Percentiles rank a stretch among this genome's conserved stretches.
These are phyloP conservation scores for Fistularia commersonii DNA, from an alignment of 2,797 vertebrate species.

Conservation along the genomic window DNA sequence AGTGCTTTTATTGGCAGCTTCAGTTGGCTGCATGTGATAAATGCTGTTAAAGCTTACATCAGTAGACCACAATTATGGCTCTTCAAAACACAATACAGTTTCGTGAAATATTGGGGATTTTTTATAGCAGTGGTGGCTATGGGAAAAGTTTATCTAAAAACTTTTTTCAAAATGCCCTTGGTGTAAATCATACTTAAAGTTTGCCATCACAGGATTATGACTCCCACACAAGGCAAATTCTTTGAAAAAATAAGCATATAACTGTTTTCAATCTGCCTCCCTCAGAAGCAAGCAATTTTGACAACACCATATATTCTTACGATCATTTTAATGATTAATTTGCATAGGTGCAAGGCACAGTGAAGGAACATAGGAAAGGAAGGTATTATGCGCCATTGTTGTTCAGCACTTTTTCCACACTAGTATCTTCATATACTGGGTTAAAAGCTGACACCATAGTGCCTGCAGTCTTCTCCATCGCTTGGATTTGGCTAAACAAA, in stretches of 20 bases:
- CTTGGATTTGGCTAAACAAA: no score
- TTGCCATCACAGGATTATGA: background rate
- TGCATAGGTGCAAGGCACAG: conserved; percentile 7
- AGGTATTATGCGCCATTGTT: background rate
- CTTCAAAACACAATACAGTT: background rate
- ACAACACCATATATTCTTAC: conserved; percentile 33
- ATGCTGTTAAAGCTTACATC: background rate
- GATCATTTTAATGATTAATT: conserved; percentile 35
- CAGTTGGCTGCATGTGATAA: conserved; percentile 7
- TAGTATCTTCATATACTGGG: no score
- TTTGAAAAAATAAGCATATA: conserved; percentile 19
- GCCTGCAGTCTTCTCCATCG: no score
- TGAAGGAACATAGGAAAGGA: conserved; percentile 7
- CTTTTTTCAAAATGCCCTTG: conserved; percentile 30
- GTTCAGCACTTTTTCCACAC: no score
- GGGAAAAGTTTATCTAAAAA: conserved; percentile 33
- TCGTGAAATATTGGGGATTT: no score
- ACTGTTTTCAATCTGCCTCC: conserved; percentile 52
- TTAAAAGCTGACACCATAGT: no score
- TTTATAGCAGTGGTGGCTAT: conserved; percentile 15
- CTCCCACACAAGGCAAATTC: background rate
- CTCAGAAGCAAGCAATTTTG: conserved; percentile 39
- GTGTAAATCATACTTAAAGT: conserved; percentile 15
- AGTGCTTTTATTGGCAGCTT: background rate
- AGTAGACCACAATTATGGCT: background rate